phyloP scores from a whole-genome alignment of 2,888 invertebrate species.

The Drosophila hamatofila region DNA sequence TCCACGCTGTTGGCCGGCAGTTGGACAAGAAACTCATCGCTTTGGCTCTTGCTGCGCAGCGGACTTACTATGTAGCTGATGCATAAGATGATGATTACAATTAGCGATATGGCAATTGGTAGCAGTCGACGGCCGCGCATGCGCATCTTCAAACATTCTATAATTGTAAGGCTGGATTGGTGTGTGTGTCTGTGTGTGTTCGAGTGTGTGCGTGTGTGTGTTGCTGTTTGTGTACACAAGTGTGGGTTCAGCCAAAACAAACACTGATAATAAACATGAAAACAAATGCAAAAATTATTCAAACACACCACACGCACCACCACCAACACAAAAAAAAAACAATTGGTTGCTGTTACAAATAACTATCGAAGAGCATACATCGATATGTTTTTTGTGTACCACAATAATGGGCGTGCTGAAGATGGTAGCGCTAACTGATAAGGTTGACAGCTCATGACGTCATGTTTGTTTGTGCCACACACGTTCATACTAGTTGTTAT shows the following conservation, averaged over 20 bases:
- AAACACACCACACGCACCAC: slow-evolving; percentile 5
- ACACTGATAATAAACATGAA: slow-evolving; percentile 8
- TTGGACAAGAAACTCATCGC: slow-evolving; percentile 77
- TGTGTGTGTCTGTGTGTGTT: slow-evolving; percentile 17
- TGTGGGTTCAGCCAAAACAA: slow-evolving; percentile 8
- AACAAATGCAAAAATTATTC: slow-evolving; percentile 28
- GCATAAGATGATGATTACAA: slow-evolving; percentile 76
- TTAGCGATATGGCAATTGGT: slow-evolving; percentile 66
- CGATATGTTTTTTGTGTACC: neutral
- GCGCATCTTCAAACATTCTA: slow-evolving; percentile 81
- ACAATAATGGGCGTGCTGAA: neutral
- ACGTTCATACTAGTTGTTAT: too few species aligned
- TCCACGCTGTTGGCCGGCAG: slow-evolving; percentile 38
- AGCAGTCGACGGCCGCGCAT: slow-evolving; percentile 81
- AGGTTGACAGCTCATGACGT: neutral
- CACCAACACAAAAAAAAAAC: neutral
- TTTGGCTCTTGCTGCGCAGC: slow-evolving; percentile 18
- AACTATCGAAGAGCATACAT: neutral
- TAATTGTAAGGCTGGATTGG: slow-evolving; percentile 13
- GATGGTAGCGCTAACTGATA: neutral
- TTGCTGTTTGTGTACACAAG: neutral
- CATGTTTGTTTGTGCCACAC: neutral
- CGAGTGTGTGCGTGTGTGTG: slow-evolving; percentile 17
- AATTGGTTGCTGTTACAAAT: neutral
- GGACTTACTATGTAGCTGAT: slow-evolving; percentile 68